Conservation (phyloP, 2,888 invertebrate species). For the Protophormia terraenovae region DNA sequence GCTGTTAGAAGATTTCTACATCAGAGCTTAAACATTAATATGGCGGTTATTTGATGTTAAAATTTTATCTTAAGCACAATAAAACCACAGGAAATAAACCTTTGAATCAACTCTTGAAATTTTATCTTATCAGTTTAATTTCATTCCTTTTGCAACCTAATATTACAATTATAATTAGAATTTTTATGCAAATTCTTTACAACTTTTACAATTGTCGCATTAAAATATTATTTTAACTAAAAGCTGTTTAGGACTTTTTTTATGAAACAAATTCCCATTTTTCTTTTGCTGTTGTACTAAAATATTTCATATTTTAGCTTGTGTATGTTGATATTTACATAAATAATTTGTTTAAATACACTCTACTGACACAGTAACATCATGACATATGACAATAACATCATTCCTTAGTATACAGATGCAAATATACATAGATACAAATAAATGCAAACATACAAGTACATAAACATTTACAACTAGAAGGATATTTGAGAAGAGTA, state of each 20-base stretch:
- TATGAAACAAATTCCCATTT: not conserved
- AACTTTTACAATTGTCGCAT: constrained; percentile 27
- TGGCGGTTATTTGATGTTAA: too few species aligned
- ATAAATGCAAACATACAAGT: constrained; percentile 4
- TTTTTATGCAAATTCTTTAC: constrained; percentile 12
- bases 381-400: constrained; percentile 62
- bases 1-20: too few species aligned
- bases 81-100: too few species aligned
- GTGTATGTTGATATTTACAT: constrained; percentile 57
- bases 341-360: constrained; percentile 67
- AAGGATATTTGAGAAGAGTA: constrained; percentile 38
- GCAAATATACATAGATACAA: not conserved
- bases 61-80: too few species aligned
- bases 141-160: constrained; percentile 3
- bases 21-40: too few species aligned
- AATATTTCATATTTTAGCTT: constrained; percentile 27
- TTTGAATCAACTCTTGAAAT: too few species aligned
- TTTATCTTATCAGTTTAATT: too few species aligned
- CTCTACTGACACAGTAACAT: constrained; percentile 66
- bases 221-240: constrained; percentile 53
- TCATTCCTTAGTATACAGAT: constrained; percentile 3
- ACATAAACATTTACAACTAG: not conserved
- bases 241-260: constrained; percentile 15
- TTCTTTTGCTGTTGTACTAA: constrained; percentile 9
- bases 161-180: constrained; percentile 36